Evolutionary conservation across 2,113 vertebrate species (phyloP).

Genomic region (Lanius collurio): DNA sequence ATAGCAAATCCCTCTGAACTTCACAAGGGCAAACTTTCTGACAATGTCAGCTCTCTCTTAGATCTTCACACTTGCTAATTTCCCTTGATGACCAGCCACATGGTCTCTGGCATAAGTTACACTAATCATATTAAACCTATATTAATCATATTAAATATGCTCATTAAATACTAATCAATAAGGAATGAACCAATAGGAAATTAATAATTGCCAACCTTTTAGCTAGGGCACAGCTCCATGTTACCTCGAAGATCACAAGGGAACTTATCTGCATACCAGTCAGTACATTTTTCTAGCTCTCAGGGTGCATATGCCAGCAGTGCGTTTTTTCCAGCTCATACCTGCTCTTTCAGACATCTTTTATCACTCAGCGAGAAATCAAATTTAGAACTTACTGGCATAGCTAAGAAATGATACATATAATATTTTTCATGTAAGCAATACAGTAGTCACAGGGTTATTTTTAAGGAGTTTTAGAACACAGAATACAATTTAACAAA

Average conservation of each 20-base stretch:
- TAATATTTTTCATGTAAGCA: not conserved
- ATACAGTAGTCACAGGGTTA: not conserved
- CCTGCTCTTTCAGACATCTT: not conserved
- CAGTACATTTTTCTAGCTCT: not conserved
- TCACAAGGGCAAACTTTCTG: not conserved
- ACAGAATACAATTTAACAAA: not conserved
- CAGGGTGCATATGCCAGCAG: not conserved
- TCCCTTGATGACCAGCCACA: not conserved
- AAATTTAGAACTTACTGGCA: not conserved
- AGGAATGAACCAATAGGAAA: not conserved
- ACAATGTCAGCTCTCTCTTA: not conserved
- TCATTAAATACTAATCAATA: not conserved
- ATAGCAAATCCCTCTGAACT: not conserved
- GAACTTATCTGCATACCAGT: not conserved
- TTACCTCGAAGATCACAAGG: not conserved
- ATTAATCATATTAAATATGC: not conserved
- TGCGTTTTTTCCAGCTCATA: not conserved
- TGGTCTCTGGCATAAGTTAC: not conserved
- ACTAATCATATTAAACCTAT: not conserved
- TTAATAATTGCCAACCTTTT: not conserved
- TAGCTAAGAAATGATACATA: not conserved
- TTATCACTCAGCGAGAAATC: not conserved
- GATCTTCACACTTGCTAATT: not conserved
- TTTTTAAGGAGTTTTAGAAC: not conserved
- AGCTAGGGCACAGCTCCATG: not conserved